phyloP scores from a whole-genome alignment of 2,888 invertebrate species.

The Alentia gelatinosa region DNA sequence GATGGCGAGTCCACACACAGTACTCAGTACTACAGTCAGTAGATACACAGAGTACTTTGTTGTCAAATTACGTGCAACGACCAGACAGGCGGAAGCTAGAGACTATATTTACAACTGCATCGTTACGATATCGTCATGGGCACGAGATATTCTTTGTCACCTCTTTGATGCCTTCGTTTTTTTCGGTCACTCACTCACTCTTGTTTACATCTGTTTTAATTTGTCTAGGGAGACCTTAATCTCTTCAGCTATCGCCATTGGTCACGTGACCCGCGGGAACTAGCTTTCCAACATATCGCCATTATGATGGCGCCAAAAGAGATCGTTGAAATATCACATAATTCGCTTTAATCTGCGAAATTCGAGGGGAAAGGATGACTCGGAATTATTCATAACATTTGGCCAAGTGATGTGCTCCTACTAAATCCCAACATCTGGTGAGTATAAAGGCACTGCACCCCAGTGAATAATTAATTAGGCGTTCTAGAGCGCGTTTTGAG shows the following conservation, averaged over 20 bases:
- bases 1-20: no score
- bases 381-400: neutral
- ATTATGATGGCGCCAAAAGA: constrained; percentile 60
- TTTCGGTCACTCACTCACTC: no score
- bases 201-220: neutral
- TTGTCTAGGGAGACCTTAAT: neutral
- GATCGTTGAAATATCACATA: neutral
- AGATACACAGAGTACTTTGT: no score
- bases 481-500: neutral
- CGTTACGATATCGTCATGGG: no score
- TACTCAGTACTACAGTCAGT: no score
- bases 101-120: no score
- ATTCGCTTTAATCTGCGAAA: neutral
- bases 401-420: constrained; percentile 33
- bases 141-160: no score
- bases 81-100: no score
- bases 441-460: neutral
- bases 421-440: neutral
- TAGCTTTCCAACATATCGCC: constrained; percentile 37
- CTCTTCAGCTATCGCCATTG: neutral
- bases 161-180: no score
- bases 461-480: constrained; percentile 53
- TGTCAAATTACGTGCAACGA: no score
- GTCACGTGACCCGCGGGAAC: constrained; percentile 44
- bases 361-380: neutral